These are phyloP conservation scores for Pterostichus niger DNA, from an alignment of 2,888 invertebrate genomes.

Conservation along the genomic window DNA sequence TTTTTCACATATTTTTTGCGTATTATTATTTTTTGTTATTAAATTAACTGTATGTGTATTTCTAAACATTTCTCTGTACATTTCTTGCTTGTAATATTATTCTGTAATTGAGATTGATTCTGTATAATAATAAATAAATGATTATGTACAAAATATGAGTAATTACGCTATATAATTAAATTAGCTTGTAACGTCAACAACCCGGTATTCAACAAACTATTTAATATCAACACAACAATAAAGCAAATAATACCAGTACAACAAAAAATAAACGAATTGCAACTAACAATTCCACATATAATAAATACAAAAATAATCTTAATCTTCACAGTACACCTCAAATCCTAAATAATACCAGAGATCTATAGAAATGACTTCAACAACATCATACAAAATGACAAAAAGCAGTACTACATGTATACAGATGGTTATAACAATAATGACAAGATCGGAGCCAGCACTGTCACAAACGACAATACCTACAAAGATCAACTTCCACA, in stretches of 20 bases:
- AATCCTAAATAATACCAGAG: neutral
- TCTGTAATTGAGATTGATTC: no score
- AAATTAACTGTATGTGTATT: no score
- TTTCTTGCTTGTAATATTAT: no score
- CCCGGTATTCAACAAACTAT: conserved; percentile 4
- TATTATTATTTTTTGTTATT: no score
- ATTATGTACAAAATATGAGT: no score
- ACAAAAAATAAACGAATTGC: no score
- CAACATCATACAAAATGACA: no score
- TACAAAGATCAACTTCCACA: conserved; percentile 2
- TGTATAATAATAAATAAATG: no score
- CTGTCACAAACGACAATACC: neutral
- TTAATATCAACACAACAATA: no score
- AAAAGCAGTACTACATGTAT: neutral
- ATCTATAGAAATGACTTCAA: neutral
- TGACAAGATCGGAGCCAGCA: neutral
- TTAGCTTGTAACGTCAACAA: neutral
- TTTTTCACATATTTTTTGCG: no score
- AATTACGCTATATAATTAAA: conserved; percentile 4
- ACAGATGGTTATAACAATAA: conserved; percentile 23
- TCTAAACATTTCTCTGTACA: no score
- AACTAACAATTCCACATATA: neutral
- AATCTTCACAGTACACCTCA: conserved; percentile 6
- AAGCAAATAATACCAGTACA: neutral
- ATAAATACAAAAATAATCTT: neutral